phyloP scores from a whole-genome alignment of 53 echinoderm and acorn worm species.

The Apostichopus leukothele region DNA sequence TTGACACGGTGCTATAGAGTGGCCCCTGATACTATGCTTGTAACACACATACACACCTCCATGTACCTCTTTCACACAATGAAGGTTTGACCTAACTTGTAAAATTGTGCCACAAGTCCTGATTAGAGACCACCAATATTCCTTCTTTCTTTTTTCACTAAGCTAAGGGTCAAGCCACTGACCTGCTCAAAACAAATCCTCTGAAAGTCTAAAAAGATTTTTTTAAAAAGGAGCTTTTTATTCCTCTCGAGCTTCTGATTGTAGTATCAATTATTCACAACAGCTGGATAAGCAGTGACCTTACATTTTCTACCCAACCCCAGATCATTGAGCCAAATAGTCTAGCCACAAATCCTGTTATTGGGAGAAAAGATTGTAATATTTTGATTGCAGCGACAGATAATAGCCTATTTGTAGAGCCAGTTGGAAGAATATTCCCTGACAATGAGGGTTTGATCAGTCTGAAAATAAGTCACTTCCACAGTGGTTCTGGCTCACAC shows the following conservation, averaged over 20 bases:
- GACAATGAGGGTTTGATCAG: too few species aligned
- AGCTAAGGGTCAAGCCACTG: not conserved
- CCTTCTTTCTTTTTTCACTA: too few species aligned
- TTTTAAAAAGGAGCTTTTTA: not conserved
- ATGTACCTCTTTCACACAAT: too few species aligned
- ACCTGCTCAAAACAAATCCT: conserved; percentile 21
- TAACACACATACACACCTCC: too few species aligned
- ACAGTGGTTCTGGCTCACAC: too few species aligned
- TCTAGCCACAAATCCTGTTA: conserved; percentile 15
- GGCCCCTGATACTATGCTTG: too few species aligned
- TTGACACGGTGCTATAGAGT: too few species aligned
- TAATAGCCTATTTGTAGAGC: not conserved
- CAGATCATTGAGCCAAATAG: not conserved
- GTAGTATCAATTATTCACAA: not conserved
- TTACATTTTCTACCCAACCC: not conserved
- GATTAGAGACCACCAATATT: too few species aligned
- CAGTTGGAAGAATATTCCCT: not conserved
- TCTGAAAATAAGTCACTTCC: too few species aligned
- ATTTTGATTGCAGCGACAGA: conserved; percentile 24
- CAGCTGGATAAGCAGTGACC: not conserved
- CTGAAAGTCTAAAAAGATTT: not conserved
- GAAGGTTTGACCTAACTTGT: too few species aligned
- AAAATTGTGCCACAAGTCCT: too few species aligned
- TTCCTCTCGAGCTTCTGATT: not conserved
- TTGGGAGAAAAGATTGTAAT: not conserved